Percentiles rank a stretch among this genome's conserved stretches.
These are phyloP conservation scores for Pampusana beccarii DNA, from an alignment of 2,113 vertebrate genomes.

Conservation along the genomic window DNA sequence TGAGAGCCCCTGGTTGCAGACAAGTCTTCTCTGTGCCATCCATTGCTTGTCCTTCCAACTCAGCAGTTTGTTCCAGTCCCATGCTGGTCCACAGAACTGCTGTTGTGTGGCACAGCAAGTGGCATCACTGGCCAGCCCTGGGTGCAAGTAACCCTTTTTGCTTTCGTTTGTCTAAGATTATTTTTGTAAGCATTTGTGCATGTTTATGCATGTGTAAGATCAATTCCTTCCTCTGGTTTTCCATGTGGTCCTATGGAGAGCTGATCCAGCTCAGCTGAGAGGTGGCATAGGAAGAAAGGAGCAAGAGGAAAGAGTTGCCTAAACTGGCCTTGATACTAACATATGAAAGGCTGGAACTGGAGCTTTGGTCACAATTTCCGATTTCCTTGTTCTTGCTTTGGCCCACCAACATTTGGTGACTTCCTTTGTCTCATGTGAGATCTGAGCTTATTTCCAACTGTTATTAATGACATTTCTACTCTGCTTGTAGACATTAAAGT, in stretches of 20 bases:
- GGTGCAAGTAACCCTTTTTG: not conserved
- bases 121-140: not conserved
- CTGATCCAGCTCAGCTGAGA: not conserved
- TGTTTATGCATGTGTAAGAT: not conserved
- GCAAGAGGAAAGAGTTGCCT: not conserved
- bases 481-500: not conserved
- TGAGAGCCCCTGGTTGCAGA: not conserved
- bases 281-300: not conserved
- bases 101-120: not conserved
- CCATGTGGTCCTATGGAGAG: not conserved
- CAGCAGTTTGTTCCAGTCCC: not conserved
- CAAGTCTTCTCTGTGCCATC: not conserved
- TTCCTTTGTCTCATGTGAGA: rapidly evolving
- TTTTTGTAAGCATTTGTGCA: not conserved
- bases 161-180: not conserved
- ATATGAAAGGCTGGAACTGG: not conserved
- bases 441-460: not conserved
- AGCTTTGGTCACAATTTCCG: not conserved
- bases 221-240: not conserved
- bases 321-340: not conserved
- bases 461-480: not conserved
- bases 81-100: not conserved
- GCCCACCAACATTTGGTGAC: not conserved
- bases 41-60: not conserved
- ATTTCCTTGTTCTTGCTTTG: not conserved